Percentiles rank a stretch among this genome's conserved stretches.
These are phyloP conservation scores for Tokudaia tokunoshimensis DNA, from an alignment of 2,797 vertebrate species.

Conservation along the genomic window DNA sequence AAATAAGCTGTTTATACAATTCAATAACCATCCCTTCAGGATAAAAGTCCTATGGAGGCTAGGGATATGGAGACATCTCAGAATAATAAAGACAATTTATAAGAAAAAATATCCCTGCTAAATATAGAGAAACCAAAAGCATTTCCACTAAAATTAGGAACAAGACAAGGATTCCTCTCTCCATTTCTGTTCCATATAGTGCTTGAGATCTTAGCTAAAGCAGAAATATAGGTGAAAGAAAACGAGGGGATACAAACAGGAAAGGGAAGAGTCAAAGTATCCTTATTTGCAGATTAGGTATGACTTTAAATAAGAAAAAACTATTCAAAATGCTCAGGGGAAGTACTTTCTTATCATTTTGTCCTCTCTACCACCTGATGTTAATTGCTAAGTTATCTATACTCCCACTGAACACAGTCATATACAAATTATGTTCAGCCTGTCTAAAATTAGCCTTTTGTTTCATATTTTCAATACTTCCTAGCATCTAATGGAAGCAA, in stretches of 20 bases:
- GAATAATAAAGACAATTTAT: background rate
- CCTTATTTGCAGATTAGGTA: background rate
- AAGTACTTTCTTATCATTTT: background rate
- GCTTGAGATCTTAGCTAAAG: background rate
- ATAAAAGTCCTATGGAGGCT: background rate
- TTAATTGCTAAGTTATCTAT: background rate
- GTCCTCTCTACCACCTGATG: background rate
- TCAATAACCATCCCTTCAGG: background rate
- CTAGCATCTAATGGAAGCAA: background rate
- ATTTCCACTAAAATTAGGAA: background rate
- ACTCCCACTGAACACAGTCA: background rate
- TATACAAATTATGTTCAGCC: background rate
- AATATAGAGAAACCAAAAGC: background rate
- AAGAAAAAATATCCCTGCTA: background rate
- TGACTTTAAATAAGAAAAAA: background rate
- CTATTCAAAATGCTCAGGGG: background rate
- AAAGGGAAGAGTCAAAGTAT: background rate
- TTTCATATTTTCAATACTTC: background rate
- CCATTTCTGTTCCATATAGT: background rate
- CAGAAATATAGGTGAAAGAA: background rate
- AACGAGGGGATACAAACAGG: background rate
- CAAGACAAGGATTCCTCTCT: background rate
- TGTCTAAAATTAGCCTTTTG: constrained; percentile 13
- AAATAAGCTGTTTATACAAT: background rate
- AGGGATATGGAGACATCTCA: background rate